Conservation (phyloP, 2,797 vertebrate genomes). For the Natrix natrix region DNA sequence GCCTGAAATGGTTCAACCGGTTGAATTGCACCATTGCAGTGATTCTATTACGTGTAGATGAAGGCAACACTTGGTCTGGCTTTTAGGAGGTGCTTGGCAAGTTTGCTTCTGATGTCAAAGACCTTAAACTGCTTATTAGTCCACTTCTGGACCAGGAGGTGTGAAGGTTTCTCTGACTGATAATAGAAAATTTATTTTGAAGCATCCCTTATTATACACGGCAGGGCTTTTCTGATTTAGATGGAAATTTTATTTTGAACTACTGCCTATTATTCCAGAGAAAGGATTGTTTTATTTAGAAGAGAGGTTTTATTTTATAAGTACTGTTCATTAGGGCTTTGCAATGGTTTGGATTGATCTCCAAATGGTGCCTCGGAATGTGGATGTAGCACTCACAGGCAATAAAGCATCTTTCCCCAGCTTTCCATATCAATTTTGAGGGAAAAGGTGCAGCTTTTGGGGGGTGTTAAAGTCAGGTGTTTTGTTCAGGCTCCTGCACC, state of each 20-base stretch:
- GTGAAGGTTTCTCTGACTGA: background rate
- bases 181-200: background rate
- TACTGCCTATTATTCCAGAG: background rate
- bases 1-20: too few species aligned
- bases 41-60: background rate
- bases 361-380: background rate
- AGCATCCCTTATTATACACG: background rate
- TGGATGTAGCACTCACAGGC: background rate
- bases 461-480: background rate
- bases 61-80: background rate
- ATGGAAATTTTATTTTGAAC: background rate
- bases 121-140: background rate
- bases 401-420: background rate
- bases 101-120: background rate
- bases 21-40: background rate
- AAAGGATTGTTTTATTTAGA: background rate
- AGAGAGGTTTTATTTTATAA: background rate
- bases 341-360: background rate
- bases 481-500: background rate
- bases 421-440: background rate
- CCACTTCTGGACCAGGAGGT: background rate
- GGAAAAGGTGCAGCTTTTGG: background rate
- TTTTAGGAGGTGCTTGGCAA: background rate
- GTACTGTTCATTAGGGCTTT: background rate
- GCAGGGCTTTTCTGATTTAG: background rate